phyloP scores from a whole-genome alignment of 2,113 vertebrate species.

The Setophaga kirtlandii region DNA sequence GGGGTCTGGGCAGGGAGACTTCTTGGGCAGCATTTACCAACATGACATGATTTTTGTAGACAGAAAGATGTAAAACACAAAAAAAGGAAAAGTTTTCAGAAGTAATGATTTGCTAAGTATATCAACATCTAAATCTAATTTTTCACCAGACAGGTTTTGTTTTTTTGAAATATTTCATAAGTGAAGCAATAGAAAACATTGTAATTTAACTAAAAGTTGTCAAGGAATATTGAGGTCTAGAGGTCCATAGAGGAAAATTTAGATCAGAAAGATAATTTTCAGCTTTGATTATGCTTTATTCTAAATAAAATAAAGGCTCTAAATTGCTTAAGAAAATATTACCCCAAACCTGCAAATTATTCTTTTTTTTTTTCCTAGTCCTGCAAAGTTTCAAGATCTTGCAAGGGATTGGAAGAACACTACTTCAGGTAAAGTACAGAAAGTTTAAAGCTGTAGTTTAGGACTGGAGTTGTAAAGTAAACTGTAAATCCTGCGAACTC shows the following conservation, averaged over 20 bases:
- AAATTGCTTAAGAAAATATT: neutral
- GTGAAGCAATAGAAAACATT: neutral
- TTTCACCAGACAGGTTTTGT: neutral
- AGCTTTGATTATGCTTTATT: neutral
- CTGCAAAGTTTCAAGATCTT: neutral
- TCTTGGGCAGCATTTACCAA: neutral
- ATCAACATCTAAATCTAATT: neutral
- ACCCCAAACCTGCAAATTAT: neutral
- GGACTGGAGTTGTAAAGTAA: neutral
- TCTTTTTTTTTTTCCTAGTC: neutral
- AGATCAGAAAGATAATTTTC: neutral
- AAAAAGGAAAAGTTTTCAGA: neutral
- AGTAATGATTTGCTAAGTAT: neutral
- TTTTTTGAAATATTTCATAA: neutral
- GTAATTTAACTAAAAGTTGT: neutral
- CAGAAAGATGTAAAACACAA: neutral
- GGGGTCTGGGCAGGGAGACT: rapidly evolving
- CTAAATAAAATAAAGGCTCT: neutral
- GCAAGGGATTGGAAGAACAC: neutral
- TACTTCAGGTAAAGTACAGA: neutral
- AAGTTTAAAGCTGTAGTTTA: neutral
- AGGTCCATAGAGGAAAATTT: neutral
- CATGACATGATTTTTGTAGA: neutral
- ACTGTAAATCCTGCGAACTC: neutral
- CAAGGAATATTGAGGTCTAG: neutral